A percentile compares a stretch with the other conserved stretches of the same genome.
Evolutionary conservation across 2,888 invertebrate species (phyloP).

Genomic region (Gryllus longicercus): DNA sequence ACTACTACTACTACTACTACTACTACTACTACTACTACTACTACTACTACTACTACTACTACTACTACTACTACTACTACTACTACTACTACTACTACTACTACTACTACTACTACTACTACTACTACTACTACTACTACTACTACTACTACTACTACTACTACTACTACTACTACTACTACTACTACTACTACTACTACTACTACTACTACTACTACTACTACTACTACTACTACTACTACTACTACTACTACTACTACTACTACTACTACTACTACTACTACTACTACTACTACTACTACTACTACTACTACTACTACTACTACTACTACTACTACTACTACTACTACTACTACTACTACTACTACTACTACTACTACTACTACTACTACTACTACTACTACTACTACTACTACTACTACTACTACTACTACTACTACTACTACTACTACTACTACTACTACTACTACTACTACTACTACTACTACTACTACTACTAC

Average conservation of each 20-base stretch:
- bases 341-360: constrained; percentile 10
- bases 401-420: too few species aligned
- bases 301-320: neutral
- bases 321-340: constrained; percentile 17
- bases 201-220: neutral
- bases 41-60: constrained; percentile 2
- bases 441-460: too few species aligned
- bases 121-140: neutral
- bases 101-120: constrained; percentile 2
- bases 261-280: neutral
- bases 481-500: too few species aligned
- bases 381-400: too few species aligned
- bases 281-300: neutral
- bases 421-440: too few species aligned
- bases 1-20: constrained; percentile 2
- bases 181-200: neutral
- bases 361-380: neutral
- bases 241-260: neutral
- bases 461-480: too few species aligned
- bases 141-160: neutral
- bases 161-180: neutral
- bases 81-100: neutral
- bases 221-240: neutral
- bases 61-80: neutral
- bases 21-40: neutral